Base-by-base conservation (phyloP, 2,888 invertebrate genomes). In the Mythimna impura region DNA sequence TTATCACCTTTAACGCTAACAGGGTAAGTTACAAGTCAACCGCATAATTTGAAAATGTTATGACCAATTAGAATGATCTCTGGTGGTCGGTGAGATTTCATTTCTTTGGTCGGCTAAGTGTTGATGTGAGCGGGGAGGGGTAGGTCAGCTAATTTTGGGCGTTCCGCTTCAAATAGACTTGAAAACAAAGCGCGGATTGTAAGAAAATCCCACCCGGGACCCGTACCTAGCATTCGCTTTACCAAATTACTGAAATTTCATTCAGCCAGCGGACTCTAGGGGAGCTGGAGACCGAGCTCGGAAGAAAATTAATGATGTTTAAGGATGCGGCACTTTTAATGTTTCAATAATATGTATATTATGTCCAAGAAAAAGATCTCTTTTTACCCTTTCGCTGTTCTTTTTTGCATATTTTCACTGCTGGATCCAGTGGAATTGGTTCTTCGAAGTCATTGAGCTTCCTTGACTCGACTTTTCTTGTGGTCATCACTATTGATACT, bases 211-310 rank as follows among this genome's bases (percentile, higher is more conserved):
- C 93, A 89, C 91, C 83, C 89, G 92, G 93, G 94, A 91, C 90
- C 90, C 91, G 93, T 94, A 94, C 94, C 96, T 95, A 95, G 95
- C 94, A 94, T 95, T 96, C 94, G 95, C 94, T 95, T 94, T 94
- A 94, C 94, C 91, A 95, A 95, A 96, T 96, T 95, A 95, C 95
- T 94, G 94, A 93, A 95, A 95, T 95, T 95, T 96, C 95, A 94
- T 95, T 95, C 95, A 92, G 94, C 93, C 93, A 94, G 93, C 91
- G 93, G 94, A 93, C 93, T 92, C 89, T 77, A 88, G 86, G 90
- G 88, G 89, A 86, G 91, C 86, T 89, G 87, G 75, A 63, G 66
- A 36, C 62, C 71, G 91, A 92, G 85, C 66, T 71, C 8, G 7
- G 81, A 89, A 82, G 62, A 43, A 81, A 85, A 84, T 86, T 82